phyloP scores from a whole-genome alignment of 2,888 invertebrate genomes.

The Hirtodrosophila histrioides region DNA sequence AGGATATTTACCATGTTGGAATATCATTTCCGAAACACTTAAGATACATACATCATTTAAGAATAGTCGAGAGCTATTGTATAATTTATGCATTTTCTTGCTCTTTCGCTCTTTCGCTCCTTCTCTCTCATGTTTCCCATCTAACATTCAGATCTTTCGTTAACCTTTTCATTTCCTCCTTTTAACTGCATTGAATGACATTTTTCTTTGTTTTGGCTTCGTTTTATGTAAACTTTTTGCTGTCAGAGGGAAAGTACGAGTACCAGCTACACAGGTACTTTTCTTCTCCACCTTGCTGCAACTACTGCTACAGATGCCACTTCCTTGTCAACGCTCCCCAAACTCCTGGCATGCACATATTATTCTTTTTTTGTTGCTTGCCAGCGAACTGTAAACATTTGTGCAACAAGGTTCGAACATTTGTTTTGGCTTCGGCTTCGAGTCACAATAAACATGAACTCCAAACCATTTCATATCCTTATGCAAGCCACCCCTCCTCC shows the following conservation, averaged over 20 bases:
- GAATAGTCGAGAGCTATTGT: no score
- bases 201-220: constrained; percentile 8
- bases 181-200: constrained; percentile 14
- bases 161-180: constrained; percentile 8
- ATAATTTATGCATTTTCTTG: background rate
- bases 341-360: background rate
- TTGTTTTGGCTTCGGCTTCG: constrained; percentile 66
- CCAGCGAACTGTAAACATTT: constrained; percentile 68
- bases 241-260: background rate
- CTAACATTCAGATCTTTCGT: background rate
- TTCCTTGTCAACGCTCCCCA: background rate
- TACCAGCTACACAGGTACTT: background rate
- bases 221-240: constrained; percentile 25
- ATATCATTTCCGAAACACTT: no score
- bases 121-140: background rate
- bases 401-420: constrained; percentile 73
- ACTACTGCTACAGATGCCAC: constrained; percentile 1
- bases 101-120: background rate
- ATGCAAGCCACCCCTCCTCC: background rate
- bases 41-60: no score
- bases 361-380: constrained; percentile 32
- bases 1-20: no score
- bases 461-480: constrained; percentile 14
- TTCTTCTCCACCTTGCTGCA: background rate
- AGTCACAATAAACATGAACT: constrained; percentile 62